Percentiles rank a stretch among this genome's conserved stretches.
phyloP scores from a whole-genome alignment of 2,888 invertebrate species.

The Leptarthrus brevirostris region DNA sequence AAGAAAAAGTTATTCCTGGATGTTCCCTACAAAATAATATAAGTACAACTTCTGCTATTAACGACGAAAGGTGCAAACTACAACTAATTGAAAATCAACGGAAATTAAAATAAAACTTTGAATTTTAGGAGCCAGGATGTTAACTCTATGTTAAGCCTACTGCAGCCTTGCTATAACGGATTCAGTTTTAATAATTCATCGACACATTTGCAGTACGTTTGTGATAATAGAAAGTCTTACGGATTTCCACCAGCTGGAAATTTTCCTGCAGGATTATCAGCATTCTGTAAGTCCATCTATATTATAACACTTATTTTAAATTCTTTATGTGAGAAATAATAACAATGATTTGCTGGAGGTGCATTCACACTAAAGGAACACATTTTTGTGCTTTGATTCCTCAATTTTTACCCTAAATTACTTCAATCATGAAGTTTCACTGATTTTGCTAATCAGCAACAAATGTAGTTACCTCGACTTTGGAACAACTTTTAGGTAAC shows the following conservation, averaged over 20 bases:
- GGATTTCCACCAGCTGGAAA: conserved; percentile 62
- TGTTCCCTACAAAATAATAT: conserved; percentile 64
- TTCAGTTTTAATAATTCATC: conserved; percentile 56
- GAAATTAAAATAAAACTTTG: not conserved
- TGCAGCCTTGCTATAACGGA: conserved; percentile 44
- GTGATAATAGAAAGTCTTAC: conserved; percentile 55
- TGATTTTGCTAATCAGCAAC: too few species aligned
- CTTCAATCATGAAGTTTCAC: too few species aligned
- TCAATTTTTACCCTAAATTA: too few species aligned
- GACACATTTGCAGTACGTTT: conserved; percentile 49
- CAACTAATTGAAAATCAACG: not conserved
- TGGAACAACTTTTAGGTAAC: too few species aligned
- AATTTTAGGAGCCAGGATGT: conserved; percentile 24
- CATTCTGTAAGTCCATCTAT: conserved; percentile 67
- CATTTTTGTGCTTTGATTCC: too few species aligned
- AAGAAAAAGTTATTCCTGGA: conserved; percentile 12
- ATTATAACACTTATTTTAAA: too few species aligned
- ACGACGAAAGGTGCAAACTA: conserved; percentile 61
- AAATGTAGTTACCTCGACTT: too few species aligned
- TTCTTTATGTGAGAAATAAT: too few species aligned
- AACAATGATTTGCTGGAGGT: too few species aligned
- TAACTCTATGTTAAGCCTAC: conserved; percentile 34
- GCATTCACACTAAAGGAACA: too few species aligned
- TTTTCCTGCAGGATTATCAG: conserved; percentile 65
- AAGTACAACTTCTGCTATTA: conserved; percentile 64